Percentiles rank a stretch among this genome's conserved stretches.
These are phyloP conservation scores for Sturnira hondurensis DNA, from an alignment of 2,113 vertebrate species.

Conservation along the genomic window DNA sequence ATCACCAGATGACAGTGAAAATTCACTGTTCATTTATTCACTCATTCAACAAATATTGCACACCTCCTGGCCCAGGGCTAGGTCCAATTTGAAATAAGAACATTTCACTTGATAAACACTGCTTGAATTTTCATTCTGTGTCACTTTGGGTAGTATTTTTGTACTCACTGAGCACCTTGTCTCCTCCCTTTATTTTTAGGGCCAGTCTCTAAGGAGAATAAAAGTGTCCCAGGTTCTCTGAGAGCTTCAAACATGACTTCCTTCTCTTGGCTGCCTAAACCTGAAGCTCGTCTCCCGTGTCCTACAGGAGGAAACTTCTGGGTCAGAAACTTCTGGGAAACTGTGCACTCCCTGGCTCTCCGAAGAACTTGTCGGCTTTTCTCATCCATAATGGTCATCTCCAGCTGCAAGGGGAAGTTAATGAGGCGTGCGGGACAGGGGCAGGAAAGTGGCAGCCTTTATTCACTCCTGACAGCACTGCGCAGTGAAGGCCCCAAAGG, in stretches of 20 bases:
- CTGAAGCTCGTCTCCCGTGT: neutral
- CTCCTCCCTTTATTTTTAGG: neutral
- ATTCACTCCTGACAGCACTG: conserved; percentile 64
- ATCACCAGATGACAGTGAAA: neutral
- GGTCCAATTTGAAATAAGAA: neutral
- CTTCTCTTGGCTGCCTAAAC: neutral
- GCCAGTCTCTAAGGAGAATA: neutral
- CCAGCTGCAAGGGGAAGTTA: conserved; percentile 80
- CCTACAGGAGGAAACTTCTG: neutral
- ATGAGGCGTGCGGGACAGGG: conserved; percentile 82
- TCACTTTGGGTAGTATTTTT: neutral
- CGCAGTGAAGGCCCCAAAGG: conserved; percentile 57
- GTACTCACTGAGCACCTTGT: neutral
- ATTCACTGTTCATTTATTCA: neutral
- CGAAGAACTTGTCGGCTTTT: conserved; percentile 59
- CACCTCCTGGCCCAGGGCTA: neutral
- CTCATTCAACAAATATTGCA: neutral
- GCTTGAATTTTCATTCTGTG: neutral
- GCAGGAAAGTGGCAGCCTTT: conserved; percentile 77
- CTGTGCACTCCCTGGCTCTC: conserved; percentile 58
- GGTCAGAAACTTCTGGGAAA: conserved; percentile 78
- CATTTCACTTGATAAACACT: neutral
- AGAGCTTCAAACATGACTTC: neutral
- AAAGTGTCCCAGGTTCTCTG: neutral
- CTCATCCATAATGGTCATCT: conserved; percentile 46